Percentiles rank a stretch among this genome's conserved stretches.
Evolutionary conservation across 1,140 invertebrate species (phyloP).

Genomic region (Dendrolimus punctatus): DNA sequence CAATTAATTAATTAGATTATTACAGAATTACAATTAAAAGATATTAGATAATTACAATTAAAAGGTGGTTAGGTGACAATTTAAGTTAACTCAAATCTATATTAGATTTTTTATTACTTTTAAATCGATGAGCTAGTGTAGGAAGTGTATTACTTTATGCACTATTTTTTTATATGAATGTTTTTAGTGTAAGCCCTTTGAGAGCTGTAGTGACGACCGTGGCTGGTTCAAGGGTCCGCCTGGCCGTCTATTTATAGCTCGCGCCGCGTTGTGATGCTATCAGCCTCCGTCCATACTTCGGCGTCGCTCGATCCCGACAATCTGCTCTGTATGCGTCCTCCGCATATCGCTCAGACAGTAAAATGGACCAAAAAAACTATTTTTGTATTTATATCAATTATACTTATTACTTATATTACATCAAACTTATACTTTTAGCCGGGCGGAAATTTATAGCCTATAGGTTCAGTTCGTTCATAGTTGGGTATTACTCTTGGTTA

Average conservation of each 20-base stretch:
- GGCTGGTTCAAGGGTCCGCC: slow-evolving; percentile 62
- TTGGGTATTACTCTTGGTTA: too few species aligned
- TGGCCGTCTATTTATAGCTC: slow-evolving; percentile 63
- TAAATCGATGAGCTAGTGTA: too few species aligned
- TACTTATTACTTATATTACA: slow-evolving; percentile 64
- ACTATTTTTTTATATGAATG: background rate
- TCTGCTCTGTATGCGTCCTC: slow-evolving; percentile 58
- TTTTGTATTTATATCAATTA: slow-evolving; percentile 61
- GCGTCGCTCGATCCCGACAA: slow-evolving; percentile 45
- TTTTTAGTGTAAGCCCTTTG: slow-evolving; percentile 31
- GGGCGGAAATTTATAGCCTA: slow-evolving; percentile 50
- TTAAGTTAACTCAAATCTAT: too few species aligned
- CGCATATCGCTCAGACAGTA: slow-evolving; percentile 54
- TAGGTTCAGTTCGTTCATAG: slow-evolving; percentile 8
- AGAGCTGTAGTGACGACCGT: slow-evolving; percentile 44
- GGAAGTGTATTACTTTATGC: background rate
- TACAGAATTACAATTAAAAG: too few species aligned
- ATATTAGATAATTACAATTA: too few species aligned
- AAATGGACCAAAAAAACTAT: slow-evolving; percentile 63
- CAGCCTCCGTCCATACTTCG: slow-evolving; percentile 41
- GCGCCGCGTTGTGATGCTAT: slow-evolving; percentile 59
- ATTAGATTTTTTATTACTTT: too few species aligned
- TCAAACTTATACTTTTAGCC: slow-evolving; percentile 49
- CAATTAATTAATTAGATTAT: too few species aligned
- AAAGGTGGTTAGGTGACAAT: too few species aligned